Evolutionary conservation across 2,113 vertebrate species (phyloP).

Genomic region (Channa maculata): DNA sequence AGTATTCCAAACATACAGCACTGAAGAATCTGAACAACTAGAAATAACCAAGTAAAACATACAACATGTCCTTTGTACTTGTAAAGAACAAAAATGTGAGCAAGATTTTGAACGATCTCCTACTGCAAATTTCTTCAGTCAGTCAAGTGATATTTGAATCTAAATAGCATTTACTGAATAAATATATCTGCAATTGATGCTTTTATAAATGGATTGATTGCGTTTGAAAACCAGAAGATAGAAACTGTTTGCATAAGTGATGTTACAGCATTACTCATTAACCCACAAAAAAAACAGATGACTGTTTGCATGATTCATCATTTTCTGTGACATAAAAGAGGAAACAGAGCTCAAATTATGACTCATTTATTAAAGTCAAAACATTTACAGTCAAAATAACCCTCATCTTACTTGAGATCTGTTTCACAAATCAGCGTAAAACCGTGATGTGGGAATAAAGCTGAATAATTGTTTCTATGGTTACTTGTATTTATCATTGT

Average conservation of each 20-base stretch:
- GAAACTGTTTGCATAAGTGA: not conserved
- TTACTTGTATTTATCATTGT: not conserved
- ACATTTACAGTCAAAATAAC: too few species aligned
- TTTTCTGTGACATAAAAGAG: not conserved
- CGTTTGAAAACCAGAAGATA: constrained; percentile 6
- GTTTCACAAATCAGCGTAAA: not conserved
- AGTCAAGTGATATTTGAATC: too few species aligned
- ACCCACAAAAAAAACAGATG: too few species aligned
- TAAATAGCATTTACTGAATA: not conserved
- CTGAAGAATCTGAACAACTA: constrained; percentile 30
- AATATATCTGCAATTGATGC: not conserved
- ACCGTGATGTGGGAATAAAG: not conserved
- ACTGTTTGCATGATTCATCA: not conserved
- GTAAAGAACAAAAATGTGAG: not conserved
- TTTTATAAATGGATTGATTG: constrained; percentile 1
- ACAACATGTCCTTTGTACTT: not conserved
- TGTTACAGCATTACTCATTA: not conserved
- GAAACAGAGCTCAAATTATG: constrained; percentile 1
- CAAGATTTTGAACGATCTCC: too few species aligned
- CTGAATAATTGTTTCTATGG: not conserved
- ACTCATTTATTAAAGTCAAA: too few species aligned
- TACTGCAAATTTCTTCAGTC: too few species aligned
- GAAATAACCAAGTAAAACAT: not conserved
- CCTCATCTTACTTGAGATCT: too few species aligned
- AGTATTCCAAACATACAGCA: constrained; percentile 55